Base-by-base conservation (phyloP, 2,113 vertebrate genomes). In the Larimichthys polyactis region DNA sequence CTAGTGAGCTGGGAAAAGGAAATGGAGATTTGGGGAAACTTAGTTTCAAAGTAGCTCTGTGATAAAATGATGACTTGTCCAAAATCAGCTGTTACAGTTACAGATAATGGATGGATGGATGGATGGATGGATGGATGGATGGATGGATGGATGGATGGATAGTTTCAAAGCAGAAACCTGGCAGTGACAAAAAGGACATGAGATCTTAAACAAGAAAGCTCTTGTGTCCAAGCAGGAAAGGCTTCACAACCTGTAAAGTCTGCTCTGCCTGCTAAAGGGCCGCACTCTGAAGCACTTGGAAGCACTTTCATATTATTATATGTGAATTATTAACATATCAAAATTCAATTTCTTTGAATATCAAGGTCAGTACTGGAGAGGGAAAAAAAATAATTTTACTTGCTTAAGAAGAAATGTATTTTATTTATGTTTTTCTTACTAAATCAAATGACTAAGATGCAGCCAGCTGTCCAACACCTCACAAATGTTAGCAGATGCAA, bases 401-500 rank as follows among this genome's bases (percentile, higher is more conserved):
- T 57, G 43, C 63, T 58, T 63, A 27, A 19, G 40, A 60, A 0
- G 11, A 44, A 60, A 17, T 2, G 57, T 58, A 40, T 48, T 77
- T 66, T 58, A 40, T 48, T 77, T 75, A 49, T 27, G 40, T 52
- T 52, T 64, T 70, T 65, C 57, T 44, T 44, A 24, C 19, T 48
- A 68, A 72, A 79, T 40, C 58, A 78, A 55, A 87, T 75, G 22
- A 67, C 11, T 8, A 48, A 36, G 59, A 62, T 51, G 29, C 43
- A 32, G 43, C 43, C 64, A 81, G 57, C 68, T 82, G 57, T 78
- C 46, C 73, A 75, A 48, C 27, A 73, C 24, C 36, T 68, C 67
- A 49, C 8, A 69, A 74, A 64, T 64, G 67, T 68, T 59, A 78
- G 71, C 75, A 88, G 66, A 65, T 81, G 55, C 59, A 66, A 17